Base-by-base conservation (phyloP, 1,140 invertebrate species). In the Drosophila pachea region DNA sequence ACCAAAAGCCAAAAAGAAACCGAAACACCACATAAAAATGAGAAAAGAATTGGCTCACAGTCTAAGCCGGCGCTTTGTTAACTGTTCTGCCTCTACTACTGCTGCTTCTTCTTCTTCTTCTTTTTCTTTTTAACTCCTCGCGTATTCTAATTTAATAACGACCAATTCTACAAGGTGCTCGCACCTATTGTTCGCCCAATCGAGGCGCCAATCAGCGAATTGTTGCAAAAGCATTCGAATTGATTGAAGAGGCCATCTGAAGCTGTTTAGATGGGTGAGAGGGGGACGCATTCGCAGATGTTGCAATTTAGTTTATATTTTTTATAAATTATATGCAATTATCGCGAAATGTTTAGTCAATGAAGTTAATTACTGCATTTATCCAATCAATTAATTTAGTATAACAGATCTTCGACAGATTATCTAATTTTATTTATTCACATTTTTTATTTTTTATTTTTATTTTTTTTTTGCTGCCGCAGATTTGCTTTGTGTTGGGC, bases 101-200 rank as follows among this genome's bases (percentile, higher is more conserved):
- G 36, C 7, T 43, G 43, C 45, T 68, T 68, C 22, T 50, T 53
- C 14, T 60, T 61, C 22, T 56, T 64, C 31, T 54, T 32, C 16
- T 58, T 38, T 7, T 29, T 42, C 7, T 43, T 47, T 22, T 22
- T 22, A 22, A 2, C 45, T 68, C 65, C 43, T 67, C 58, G 62
- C 42, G 31, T 50, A 45, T 79, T 73, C 65, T 78, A 84, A 84
- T 76, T 65, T 69, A 66, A 84, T 78, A 84, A 84, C 66, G 16
- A 49, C 14, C 64, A 53, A 60, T 59, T 70, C 66, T 69, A 76
- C 59, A 58, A 75, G 62, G 76, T 64, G 54, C 58, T n/a, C n/a
- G n/a, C n/a, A n/a, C n/a, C n/a, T n/a, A n/a, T n/a, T n/a, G n/a
- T n/a, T n/a, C n/a, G n/a, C n/a, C n/a, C n/a, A n/a, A n/a, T n/a